These are phyloP conservation scores for Nomada hirtipes DNA, from an alignment of 2,888 invertebrate genomes.

Conservation along the genomic window DNA sequence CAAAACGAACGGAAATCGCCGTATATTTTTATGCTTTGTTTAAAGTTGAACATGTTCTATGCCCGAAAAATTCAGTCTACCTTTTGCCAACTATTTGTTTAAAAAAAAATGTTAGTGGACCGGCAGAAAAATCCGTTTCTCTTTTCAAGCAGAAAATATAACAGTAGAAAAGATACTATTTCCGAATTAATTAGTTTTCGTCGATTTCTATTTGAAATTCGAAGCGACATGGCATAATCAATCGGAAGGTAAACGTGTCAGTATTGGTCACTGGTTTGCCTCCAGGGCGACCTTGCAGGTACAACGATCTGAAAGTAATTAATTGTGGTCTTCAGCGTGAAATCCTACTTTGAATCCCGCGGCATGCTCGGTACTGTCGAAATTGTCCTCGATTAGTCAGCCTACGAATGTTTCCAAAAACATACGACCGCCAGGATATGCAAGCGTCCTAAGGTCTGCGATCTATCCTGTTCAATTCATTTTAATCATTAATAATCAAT, in stretches of 20 bases:
- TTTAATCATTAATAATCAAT: not conserved
- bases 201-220: slow-evolving; percentile 25
- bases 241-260: slow-evolving; percentile 51
- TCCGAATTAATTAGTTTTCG: not conserved
- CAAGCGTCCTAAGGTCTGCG: not conserved
- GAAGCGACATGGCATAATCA: slow-evolving; percentile 20
- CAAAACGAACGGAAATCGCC: not conserved
- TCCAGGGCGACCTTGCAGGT: slow-evolving; percentile 56
- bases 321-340: slow-evolving; percentile 37
- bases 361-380: not conserved
- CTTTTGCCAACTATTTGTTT: too few species aligned
- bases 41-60: too few species aligned
- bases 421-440: not conserved
- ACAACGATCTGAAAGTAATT: slow-evolving; percentile 58
- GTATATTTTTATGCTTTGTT: too few species aligned
- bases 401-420: slow-evolving; percentile 19
- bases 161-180: too few species aligned
- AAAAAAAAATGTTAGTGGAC: too few species aligned
- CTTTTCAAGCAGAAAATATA: too few species aligned
- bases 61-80: too few species aligned
- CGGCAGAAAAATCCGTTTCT: not conserved
- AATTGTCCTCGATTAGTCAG: slow-evolving; percentile 36
- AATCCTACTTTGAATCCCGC: slow-evolving; percentile 37
- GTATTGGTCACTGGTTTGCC: slow-evolving; percentile 43
- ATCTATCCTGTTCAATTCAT: not conserved